Percentiles rank a stretch among this genome's conserved stretches.
Conservation (phyloP, 1,140 invertebrate genomes). For the Hycleus phaleratus region DNA sequence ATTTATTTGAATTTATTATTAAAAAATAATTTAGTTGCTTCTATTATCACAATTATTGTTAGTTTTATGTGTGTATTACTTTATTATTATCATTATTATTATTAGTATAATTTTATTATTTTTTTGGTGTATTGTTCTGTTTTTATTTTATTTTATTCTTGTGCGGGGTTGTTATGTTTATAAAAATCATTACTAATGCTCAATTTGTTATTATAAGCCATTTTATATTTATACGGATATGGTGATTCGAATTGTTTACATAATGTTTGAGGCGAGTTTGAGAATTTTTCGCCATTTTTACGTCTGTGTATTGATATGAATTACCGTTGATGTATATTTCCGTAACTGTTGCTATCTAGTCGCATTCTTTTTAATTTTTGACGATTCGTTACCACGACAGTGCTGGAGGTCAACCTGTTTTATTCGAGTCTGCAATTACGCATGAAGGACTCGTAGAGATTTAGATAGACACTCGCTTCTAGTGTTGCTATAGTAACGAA, state of each 20-base stretch:
- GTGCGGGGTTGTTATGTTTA: constrained; percentile 22
- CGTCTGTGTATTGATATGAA: too few relatives aligned
- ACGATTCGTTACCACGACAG: too few relatives aligned
- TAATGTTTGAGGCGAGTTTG: background rate
- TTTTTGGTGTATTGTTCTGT: constrained; percentile 25
- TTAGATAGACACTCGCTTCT: too few relatives aligned
- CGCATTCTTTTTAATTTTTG: too few relatives aligned
- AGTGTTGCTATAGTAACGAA: too few relatives aligned
- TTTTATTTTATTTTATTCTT: constrained; percentile 21
- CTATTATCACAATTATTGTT: background rate
- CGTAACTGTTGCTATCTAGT: too few relatives aligned
- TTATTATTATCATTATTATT: background rate
- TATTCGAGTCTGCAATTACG: too few relatives aligned
- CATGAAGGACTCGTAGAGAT: too few relatives aligned
- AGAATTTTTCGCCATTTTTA: too few relatives aligned
- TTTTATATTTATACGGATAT: background rate
- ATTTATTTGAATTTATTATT: background rate
- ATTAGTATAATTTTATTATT: constrained; percentile 25
- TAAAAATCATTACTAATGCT: constrained; percentile 12
- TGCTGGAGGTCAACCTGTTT: too few relatives aligned
- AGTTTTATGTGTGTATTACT: background rate
- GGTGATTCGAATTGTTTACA: background rate
- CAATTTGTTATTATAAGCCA: background rate
- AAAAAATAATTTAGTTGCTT: background rate
- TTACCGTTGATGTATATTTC: too few relatives aligned